phyloP scores from a whole-genome alignment of 2,888 invertebrate genomes.

The Drosophila mimica region DNA sequence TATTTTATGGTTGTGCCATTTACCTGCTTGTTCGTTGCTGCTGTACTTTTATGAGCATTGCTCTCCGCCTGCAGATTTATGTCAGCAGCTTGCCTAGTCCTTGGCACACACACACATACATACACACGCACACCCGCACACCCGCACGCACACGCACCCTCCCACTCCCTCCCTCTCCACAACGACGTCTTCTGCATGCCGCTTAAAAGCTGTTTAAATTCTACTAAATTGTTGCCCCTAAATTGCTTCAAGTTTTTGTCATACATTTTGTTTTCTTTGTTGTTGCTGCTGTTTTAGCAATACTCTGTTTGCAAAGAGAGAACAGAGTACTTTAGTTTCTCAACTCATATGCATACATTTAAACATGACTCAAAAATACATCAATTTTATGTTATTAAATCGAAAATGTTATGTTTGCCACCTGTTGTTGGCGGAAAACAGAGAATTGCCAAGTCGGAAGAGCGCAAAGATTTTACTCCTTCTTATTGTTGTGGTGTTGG shows the following conservation, averaged over 20 bases:
- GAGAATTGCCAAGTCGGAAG: neutral
- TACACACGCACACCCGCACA: neutral
- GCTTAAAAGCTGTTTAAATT: slow-evolving; percentile 72
- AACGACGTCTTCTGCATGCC: slow-evolving; percentile 4
- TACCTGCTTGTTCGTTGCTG: slow-evolving; percentile 50
- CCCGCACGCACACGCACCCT: neutral
- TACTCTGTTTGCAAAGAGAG: neutral
- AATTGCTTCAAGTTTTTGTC: slow-evolving; percentile 44
- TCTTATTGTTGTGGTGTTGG: slow-evolving; percentile 12
- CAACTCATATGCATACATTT: neutral
- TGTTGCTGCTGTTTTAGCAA: slow-evolving; percentile 22
- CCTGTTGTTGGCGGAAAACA: neutral
- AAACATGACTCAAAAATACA: neutral
- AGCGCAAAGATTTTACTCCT: neutral
- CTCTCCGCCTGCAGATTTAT: slow-evolving; percentile 68
- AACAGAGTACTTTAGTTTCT: neutral
- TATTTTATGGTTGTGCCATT: slow-evolving; percentile 68
- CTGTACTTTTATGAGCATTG: slow-evolving; percentile 66
- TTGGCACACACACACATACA: neutral
- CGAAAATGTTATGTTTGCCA: neutral
- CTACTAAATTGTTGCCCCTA: slow-evolving; percentile 65
- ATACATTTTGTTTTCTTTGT: neutral
- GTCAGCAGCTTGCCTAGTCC: slow-evolving; percentile 33
- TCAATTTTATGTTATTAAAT: neutral
- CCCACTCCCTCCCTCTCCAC: neutral